A percentile compares a stretch with the other conserved stretches of the same genome.
These are phyloP conservation scores for Drosophila takahashii DNA, from an alignment of 1,140 invertebrate species.

Conservation along the genomic window DNA sequence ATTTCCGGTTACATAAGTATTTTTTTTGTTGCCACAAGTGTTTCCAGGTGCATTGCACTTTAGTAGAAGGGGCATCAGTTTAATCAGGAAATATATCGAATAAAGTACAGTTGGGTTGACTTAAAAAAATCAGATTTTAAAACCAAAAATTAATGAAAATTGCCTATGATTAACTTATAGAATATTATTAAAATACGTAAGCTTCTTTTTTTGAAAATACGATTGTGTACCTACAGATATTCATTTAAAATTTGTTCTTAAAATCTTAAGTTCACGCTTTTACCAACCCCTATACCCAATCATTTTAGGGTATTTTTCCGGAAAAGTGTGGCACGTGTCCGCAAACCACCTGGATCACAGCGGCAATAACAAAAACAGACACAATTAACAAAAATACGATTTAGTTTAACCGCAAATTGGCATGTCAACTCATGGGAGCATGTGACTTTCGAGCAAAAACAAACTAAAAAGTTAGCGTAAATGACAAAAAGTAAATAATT, in stretches of 20 bases:
- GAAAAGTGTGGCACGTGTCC: conserved; percentile 24
- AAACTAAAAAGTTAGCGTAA: conserved; percentile 56
- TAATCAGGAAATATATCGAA: conserved; percentile 1
- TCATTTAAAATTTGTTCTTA: no score
- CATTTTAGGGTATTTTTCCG: conserved; percentile 15
- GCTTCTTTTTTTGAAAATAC: no score
- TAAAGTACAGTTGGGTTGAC: not conserved
- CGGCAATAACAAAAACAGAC: conserved; percentile 28
- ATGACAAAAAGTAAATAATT: conserved; percentile 57
- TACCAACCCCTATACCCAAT: not conserved
- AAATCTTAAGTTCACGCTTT: no score
- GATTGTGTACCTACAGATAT: no score
- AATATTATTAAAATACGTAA: no score
- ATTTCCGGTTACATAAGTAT: conserved; percentile 3
- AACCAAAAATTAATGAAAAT: no score
- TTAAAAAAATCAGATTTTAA: not conserved
- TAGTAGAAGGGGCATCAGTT: conserved; percentile 4
- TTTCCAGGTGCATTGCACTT: conserved; percentile 38
- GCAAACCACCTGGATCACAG: conserved; percentile 17
- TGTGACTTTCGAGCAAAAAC: conserved; percentile 64
- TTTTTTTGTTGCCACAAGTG: conserved; percentile 30
- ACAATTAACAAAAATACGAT: conserved; percentile 32
- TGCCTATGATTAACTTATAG: no score
- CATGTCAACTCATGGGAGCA: conserved; percentile 60
- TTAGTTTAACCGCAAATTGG: conserved; percentile 55